Evolutionary conservation across 2,888 invertebrate species (phyloP).

Genomic region (Deroplatys truncata): DNA sequence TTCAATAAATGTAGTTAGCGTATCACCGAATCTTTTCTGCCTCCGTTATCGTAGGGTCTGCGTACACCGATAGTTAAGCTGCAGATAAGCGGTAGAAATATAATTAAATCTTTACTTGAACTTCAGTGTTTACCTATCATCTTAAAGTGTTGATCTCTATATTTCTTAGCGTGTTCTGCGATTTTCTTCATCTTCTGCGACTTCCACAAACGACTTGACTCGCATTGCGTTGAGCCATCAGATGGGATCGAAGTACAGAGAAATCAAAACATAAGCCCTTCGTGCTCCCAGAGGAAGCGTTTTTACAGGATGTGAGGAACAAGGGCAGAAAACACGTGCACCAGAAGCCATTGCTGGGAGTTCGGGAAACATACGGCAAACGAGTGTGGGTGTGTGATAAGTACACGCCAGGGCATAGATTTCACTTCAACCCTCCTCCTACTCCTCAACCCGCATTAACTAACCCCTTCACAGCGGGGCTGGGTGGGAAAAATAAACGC

Average conservation of each 20-base stretch:
- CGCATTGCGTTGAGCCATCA: background rate
- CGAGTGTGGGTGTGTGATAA: slow-evolving; percentile 13
- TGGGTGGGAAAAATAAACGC: background rate
- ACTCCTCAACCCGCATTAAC: background rate
- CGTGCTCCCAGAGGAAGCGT: background rate
- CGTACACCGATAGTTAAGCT: too few relatives aligned
- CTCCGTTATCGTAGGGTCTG: too few relatives aligned
- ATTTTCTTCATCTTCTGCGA: too few relatives aligned
- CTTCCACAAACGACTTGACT: too few relatives aligned
- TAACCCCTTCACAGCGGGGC: background rate
- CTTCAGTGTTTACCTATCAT: too few relatives aligned
- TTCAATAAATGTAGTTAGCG: too few relatives aligned
- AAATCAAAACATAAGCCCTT: background rate
- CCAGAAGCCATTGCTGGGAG: background rate
- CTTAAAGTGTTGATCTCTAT: too few relatives aligned
- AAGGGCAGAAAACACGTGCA: slow-evolving; percentile 1
- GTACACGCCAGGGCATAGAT: slow-evolving; percentile 13
- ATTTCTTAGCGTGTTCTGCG: too few relatives aligned
- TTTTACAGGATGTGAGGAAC: background rate
- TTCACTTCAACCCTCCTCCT: slow-evolving; percentile 1
- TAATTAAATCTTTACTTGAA: too few relatives aligned
- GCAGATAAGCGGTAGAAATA: too few relatives aligned
- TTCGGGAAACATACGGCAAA: background rate
- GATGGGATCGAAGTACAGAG: background rate
- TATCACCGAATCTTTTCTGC: too few relatives aligned